phyloP scores from a whole-genome alignment of 2,888 invertebrate species.

The Coenonympha arcania region DNA sequence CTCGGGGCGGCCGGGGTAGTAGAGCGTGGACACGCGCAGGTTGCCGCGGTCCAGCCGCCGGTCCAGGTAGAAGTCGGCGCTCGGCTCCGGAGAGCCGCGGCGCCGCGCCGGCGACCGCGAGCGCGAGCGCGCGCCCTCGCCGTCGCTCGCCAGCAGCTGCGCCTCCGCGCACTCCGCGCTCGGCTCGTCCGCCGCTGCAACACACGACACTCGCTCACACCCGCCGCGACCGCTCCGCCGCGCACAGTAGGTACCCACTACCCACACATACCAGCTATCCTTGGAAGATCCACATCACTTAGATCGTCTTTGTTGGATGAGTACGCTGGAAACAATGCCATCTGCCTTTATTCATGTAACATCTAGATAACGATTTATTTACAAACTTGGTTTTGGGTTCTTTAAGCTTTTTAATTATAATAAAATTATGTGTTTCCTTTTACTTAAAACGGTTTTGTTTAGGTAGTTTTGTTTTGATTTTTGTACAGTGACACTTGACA shows the following conservation, averaged over 20 bases:
- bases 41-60: slow-evolving; percentile 72
- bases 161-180: neutral
- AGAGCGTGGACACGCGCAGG: slow-evolving; percentile 75
- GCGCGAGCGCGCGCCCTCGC: slow-evolving; percentile 39
- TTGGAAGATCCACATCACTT: slow-evolving; percentile 7
- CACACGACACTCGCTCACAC: too few species aligned
- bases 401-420: too few species aligned
- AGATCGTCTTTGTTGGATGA: slow-evolving; percentile 12
- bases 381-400: too few species aligned
- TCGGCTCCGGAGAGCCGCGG: neutral
- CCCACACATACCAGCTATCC: too few species aligned
- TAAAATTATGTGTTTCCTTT: too few species aligned
- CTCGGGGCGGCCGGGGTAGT: slow-evolving; percentile 77
- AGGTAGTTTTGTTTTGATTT: too few species aligned
- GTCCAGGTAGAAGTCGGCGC: slow-evolving; percentile 74
- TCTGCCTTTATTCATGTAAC: slow-evolving; percentile 8
- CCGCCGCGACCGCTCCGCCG: too few species aligned
- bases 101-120: neutral
- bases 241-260: too few species aligned
- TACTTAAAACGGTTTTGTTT: too few species aligned
- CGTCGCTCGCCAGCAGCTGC: slow-evolving; percentile 22
- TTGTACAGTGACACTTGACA: too few species aligned
- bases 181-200: neutral
- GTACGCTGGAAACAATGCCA: slow-evolving; percentile 34
- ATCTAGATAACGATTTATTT: too few species aligned